phyloP scores from a whole-genome alignment of 64 coral and sea anemone species.

The Pachyseris speciosa region DNA sequence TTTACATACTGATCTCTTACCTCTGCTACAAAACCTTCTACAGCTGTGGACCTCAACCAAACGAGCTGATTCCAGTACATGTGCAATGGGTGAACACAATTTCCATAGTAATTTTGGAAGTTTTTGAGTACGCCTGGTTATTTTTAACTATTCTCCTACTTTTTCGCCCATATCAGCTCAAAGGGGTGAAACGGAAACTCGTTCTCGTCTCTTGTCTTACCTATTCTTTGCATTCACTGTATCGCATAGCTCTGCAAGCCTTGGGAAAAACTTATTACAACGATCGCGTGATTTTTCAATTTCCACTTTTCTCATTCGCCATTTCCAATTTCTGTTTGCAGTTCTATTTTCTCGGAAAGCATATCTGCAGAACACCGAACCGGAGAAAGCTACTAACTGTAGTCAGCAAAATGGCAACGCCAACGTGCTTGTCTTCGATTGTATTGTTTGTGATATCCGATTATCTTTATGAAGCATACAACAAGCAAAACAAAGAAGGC shows the following conservation, averaged over 20 bases:
- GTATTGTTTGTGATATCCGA: too few relatives aligned
- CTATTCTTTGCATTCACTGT: neutral
- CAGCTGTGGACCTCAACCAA: neutral
- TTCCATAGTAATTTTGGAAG: neutral
- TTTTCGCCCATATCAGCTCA: neutral
- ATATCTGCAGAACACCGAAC: too few relatives aligned
- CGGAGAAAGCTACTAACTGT: too few relatives aligned
- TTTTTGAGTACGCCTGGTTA: neutral
- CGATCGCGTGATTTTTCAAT: too few relatives aligned
- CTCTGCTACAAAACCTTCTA: neutral
- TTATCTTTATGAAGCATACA: too few relatives aligned
- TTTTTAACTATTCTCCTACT: neutral
- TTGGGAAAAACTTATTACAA: neutral
- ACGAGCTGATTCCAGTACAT: neutral
- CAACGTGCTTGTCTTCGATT: too few relatives aligned
- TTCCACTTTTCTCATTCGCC: too few relatives aligned
- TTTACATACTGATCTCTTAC: too few relatives aligned
- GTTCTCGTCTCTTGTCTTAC: neutral
- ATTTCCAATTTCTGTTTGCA: too few relatives aligned
- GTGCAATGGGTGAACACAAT: neutral
- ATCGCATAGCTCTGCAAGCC: neutral
- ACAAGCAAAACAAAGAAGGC: too few relatives aligned
- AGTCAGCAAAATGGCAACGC: too few relatives aligned
- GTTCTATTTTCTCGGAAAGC: too few relatives aligned
- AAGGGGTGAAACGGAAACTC: neutral